Evolutionary conservation across 2,797 vertebrate species (phyloP).

Genomic region (Myoxocephalus aenaeus): DNA sequence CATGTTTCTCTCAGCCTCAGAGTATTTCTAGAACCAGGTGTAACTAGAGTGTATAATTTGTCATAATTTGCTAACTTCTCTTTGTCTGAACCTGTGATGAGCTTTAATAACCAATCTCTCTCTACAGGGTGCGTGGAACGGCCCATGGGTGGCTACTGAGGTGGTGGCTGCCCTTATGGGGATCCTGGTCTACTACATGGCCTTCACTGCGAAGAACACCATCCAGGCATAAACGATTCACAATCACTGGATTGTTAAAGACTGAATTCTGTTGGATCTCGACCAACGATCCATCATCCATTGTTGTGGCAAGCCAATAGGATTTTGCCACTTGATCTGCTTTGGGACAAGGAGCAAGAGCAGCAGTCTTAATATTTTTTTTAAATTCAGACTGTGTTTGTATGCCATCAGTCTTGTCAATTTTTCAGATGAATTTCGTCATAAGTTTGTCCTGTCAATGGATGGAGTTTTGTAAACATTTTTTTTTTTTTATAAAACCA

Average conservation of each 20-base stretch:
- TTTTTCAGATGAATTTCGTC: conserved; percentile 48
- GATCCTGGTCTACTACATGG: conserved; percentile 90
- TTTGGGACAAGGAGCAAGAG: conserved; percentile 47
- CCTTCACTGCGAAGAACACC: conserved; percentile 90
- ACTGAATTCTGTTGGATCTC: conserved; percentile 65
- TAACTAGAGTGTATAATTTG: neutral
- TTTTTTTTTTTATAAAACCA: conserved; percentile 42
- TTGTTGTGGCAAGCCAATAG: conserved; percentile 30
- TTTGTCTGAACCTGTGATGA: neutral
- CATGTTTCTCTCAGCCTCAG: neutral
- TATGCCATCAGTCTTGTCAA: conserved; percentile 47
- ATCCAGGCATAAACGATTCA: conserved; percentile 86
- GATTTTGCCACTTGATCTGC: conserved; percentile 39
- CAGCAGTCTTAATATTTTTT: conserved; percentile 60
- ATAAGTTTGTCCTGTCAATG: conserved; percentile 27
- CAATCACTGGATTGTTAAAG: conserved; percentile 58
- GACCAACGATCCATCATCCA: conserved; percentile 43
- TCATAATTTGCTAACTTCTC: neutral
- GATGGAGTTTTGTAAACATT: conserved; percentile 44
- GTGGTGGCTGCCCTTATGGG: conserved; percentile 90
- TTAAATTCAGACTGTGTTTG: conserved; percentile 73
- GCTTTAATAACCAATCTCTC: neutral
- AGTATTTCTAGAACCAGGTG: neutral
- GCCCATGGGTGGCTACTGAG: conserved; percentile 94
- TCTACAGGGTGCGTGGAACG: conserved; percentile 89